Evolutionary conservation across 1,140 invertebrate genomes (phyloP).

Genomic region (Lysiphlebus fabarum): DNA sequence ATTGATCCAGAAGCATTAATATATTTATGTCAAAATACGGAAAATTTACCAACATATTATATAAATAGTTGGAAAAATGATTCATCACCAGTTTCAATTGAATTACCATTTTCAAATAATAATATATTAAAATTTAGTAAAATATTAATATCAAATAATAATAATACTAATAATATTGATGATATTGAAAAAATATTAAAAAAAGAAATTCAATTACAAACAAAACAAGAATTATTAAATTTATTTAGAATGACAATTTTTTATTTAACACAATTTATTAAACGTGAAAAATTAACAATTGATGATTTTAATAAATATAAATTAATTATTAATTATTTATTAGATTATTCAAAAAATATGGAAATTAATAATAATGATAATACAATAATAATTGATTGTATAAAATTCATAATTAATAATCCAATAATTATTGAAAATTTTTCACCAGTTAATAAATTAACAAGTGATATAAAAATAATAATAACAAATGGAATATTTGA

Average conservation of each 20-base stretch:
- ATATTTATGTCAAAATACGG: slow-evolving; percentile 29
- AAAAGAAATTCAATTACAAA: slow-evolving; percentile 4
- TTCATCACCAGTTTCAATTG: slow-evolving; percentile 14
- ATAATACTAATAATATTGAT: too few relatives aligned
- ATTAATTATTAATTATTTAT: slow-evolving; percentile 34
- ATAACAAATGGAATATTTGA: slow-evolving; percentile 53
- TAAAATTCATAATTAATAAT: slow-evolving; percentile 52
- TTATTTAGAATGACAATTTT: slow-evolving; percentile 39
- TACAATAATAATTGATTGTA: slow-evolving; percentile 25
- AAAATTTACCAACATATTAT: slow-evolving; percentile 35
- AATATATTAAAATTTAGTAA: slow-evolving; percentile 30
- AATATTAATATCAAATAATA: slow-evolving; percentile 23
- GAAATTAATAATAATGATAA: neutral
- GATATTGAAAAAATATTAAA: slow-evolving; percentile 25
- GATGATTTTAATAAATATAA: slow-evolving; percentile 32
- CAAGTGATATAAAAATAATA: slow-evolving; percentile 38
- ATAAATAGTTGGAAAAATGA: slow-evolving; percentile 33
- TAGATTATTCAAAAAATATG: slow-evolving; percentile 31
- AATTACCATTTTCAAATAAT: slow-evolving; percentile 24
- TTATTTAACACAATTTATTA: slow-evolving; percentile 40
- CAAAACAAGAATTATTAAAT: slow-evolving; percentile 29
- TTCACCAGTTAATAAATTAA: slow-evolving; percentile 50
- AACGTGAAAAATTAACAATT: slow-evolving; percentile 26
- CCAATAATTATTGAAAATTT: slow-evolving; percentile 58
- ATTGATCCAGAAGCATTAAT: slow-evolving; percentile 35